phyloP scores from a whole-genome alignment of 2,113 vertebrate genomes.

The Neomonachus schauinslandi region DNA sequence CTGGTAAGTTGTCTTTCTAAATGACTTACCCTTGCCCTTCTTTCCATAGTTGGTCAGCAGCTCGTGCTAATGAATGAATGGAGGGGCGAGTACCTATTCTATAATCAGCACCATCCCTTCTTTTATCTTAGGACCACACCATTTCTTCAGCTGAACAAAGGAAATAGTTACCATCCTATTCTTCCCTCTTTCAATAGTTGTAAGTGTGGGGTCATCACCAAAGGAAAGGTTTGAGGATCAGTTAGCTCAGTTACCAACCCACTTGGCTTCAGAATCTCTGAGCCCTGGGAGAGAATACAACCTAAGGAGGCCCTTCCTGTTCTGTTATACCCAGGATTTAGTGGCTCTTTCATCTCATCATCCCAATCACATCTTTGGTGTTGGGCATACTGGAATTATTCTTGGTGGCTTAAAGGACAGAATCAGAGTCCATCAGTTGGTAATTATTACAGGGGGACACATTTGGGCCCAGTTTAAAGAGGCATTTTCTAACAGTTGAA shows the following conservation, averaged over 20 bases:
- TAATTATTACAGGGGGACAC: background rate
- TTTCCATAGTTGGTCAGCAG: background rate
- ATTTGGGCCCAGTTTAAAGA: conserved; percentile 24
- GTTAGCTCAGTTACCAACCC: background rate
- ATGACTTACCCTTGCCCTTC: background rate
- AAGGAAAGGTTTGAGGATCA: background rate
- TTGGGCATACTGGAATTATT: background rate
- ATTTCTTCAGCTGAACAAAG: background rate
- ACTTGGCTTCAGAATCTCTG: background rate
- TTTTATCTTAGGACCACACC: background rate
- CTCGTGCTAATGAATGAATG: background rate
- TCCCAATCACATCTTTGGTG: background rate
- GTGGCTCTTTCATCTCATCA: background rate
- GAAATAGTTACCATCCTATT: background rate
- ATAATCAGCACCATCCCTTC: background rate
- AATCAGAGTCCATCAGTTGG: background rate
- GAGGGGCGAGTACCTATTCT: background rate
- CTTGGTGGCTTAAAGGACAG: conserved; percentile 10
- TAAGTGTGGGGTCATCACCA: background rate
- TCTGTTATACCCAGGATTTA: background rate
- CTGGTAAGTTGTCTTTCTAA: background rate
- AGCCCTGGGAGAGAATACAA: background rate
- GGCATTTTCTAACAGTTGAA: background rate
- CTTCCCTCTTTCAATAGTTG: background rate
- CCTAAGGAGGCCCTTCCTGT: background rate